Evolutionary conservation across 2,797 vertebrate genomes (phyloP).

Genomic region (Lophura swinhoii): DNA sequence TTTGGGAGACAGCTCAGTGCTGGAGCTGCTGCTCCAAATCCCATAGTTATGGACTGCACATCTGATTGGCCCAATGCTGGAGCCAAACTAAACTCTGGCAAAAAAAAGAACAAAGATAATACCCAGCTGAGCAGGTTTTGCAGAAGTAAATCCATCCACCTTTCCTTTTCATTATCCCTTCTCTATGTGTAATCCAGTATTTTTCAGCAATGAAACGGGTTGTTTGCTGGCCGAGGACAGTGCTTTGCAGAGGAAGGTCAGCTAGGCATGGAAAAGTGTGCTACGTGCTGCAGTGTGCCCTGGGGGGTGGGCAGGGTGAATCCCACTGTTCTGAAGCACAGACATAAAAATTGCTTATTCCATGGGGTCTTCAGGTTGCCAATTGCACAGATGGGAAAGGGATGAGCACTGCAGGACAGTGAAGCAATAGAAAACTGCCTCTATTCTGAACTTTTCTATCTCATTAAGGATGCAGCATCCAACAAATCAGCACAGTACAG

Average conservation of each 20-base stretch:
- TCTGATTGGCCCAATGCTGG: not conserved
- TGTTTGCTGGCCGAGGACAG: not conserved
- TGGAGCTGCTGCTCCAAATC: not conserved
- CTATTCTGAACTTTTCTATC: not conserved
- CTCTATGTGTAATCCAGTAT: not conserved
- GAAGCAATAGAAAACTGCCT: not conserved
- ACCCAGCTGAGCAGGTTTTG: not conserved
- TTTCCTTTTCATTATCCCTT: constrained; percentile 25
- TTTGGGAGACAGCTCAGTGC: constrained; percentile 6
- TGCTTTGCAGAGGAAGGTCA: not conserved
- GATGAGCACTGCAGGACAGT: not conserved
- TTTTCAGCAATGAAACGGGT: not conserved
- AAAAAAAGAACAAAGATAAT: not conserved
- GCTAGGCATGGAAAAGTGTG: not conserved
- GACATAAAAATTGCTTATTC: not conserved
- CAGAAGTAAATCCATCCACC: constrained; percentile 8
- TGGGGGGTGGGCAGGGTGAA: not conserved
- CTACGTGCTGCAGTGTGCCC: not conserved
- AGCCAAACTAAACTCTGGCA: not conserved
- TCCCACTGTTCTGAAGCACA: not conserved
- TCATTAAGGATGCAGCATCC: not conserved
- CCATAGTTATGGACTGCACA: not conserved
- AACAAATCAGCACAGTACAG: not conserved
- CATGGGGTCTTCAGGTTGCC: not conserved
- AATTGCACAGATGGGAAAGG: not conserved